Base-by-base conservation (phyloP, 2,113 vertebrate species). In the Cervus canadensis region DNA sequence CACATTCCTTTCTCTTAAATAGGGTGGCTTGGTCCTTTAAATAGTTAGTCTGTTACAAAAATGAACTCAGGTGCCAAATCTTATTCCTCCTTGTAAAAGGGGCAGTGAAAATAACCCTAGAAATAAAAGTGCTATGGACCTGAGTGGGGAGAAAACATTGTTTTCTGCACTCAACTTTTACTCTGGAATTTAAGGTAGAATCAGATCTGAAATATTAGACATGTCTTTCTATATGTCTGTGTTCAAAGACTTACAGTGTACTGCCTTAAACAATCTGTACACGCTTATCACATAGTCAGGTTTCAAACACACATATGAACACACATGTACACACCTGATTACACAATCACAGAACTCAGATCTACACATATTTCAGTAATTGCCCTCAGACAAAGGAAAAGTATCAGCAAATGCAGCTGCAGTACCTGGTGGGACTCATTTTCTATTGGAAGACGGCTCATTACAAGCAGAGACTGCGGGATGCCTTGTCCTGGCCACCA, bases 121-220 rank as follows among this genome's bases (percentile, higher is more conserved):
- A 97, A 89, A 88, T 43, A 89, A 97, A 96, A 94, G 59, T 23
- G 16, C 6, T 17, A 10, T 30, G 60, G 74, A 83, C 56, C 21
- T 25, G 36, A n/a, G 19, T 48, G 13, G 21, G 93, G 67, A 88
- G 52, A 89, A 94, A 92, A 92, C 57, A n/a, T 0, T 54, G 45
- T 25, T 85, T 96, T 87, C 88, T 79, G 71, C 54, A 28, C 23
- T 92, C 76, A 78, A 94, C 52, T 90, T 96, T 83, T 94, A 48
- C 33, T 89, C 45, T 91, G 81, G 54, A 93, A 89, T 90, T 93
- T 79, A 91, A 94, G 56, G 30, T 64, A 36, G 60, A 90, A 50
- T 83, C 57, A 62, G 96, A 76, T 12, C 64, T 62, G 83, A 81
- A 95, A 87, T 57, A 54, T 7, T 43, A 52, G 36, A 13, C 56